phyloP scores from a whole-genome alignment of 2,797 vertebrate genomes.

The Clamator glandarius region DNA sequence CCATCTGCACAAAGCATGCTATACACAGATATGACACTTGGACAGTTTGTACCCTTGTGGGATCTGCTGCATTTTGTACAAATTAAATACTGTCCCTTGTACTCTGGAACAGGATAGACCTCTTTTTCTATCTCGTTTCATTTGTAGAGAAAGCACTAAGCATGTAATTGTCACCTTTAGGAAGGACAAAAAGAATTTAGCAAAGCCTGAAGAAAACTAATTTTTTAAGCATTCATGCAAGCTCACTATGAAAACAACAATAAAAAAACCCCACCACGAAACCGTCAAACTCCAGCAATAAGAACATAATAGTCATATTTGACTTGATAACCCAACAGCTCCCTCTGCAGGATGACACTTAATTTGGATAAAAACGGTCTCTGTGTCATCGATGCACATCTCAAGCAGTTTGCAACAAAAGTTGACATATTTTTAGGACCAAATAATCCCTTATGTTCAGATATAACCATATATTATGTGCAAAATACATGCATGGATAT shows the following conservation, averaged over 20 bases:
- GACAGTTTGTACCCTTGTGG: background rate
- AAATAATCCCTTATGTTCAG: background rate
- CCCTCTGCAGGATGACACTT: constrained; percentile 38
- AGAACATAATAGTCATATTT: background rate
- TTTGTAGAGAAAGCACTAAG: background rate
- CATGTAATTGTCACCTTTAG: background rate
- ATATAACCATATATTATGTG: background rate
- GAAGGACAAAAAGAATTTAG: background rate
- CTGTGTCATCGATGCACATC: background rate
- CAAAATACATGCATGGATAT: background rate
- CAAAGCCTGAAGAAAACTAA: background rate
- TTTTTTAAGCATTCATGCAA: background rate
- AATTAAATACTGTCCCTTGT: constrained; percentile 15
- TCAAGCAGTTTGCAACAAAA: background rate
- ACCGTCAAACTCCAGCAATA: background rate
- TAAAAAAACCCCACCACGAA: background rate
- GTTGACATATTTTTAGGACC: background rate
- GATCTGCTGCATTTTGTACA: constrained; percentile 11
- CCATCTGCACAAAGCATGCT: background rate
- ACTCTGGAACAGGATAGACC: background rate
- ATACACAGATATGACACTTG: background rate
- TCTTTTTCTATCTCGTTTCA: background rate
- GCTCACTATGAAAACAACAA: background rate
- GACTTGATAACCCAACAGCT: constrained; percentile 6
- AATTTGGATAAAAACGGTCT: background rate